Conservation (phyloP, 2,888 invertebrate genomes). For the Orthosia gothica region DNA sequence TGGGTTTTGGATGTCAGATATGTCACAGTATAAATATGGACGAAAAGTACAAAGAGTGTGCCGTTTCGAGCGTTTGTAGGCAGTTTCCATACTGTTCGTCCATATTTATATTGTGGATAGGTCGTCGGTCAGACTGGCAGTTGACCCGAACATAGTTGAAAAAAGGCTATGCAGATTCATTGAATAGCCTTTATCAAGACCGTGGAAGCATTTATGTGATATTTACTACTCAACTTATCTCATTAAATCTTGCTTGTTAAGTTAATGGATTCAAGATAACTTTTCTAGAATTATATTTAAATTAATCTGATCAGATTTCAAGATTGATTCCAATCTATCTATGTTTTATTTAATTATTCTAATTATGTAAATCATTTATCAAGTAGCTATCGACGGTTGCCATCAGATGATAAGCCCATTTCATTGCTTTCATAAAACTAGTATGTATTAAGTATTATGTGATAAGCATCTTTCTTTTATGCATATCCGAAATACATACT, state of each 20-base stretch:
- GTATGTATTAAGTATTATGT: constrained; percentile 19
- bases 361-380: constrained; percentile 54
- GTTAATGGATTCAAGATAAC: constrained; percentile 36
- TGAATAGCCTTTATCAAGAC: background rate
- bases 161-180: too few species aligned
- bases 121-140: too few species aligned
- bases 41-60: too few species aligned
- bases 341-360: constrained; percentile 37
- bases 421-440: constrained; percentile 19
- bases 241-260: constrained; percentile 29
- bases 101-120: too few species aligned
- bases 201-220: constrained; percentile 12
- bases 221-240: constrained; percentile 16
- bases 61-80: too few species aligned
- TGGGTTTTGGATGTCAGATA: too few species aligned
- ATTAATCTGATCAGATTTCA: constrained; percentile 35
- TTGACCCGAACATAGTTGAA: too few species aligned
- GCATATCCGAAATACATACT: constrained; percentile 17
- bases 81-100: too few species aligned
- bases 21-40: too few species aligned
- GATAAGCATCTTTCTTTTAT: constrained; percentile 16
- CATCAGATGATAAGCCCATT: constrained; percentile 18
- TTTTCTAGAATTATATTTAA: constrained; percentile 29
- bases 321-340: constrained; percentile 34
- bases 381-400: constrained; percentile 28